Conservation (phyloP, 2,797 vertebrate genomes). For the Micromesistius poutassou region DNA sequence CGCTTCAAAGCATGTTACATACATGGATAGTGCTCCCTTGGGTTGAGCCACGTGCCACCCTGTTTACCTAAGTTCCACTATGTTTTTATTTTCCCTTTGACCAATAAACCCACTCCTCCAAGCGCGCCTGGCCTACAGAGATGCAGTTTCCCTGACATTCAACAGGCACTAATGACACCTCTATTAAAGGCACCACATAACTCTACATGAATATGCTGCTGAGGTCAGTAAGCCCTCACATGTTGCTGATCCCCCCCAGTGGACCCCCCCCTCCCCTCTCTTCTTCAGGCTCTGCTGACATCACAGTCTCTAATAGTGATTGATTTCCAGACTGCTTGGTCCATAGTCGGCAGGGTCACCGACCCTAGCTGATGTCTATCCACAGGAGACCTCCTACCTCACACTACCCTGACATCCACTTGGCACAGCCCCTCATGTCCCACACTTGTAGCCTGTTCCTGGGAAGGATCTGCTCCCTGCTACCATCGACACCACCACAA, state of each 20-base stretch:
- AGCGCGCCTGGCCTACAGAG: background rate
- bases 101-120: background rate
- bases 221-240: constrained; percentile 40
- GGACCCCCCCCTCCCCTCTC: constrained; percentile 29
- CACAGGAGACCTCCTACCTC: constrained; percentile 38
- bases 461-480: background rate
- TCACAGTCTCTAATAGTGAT: constrained; percentile 49
- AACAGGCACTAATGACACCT: background rate
- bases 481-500: background rate
- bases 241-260: constrained; percentile 25
- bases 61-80: too few species aligned
- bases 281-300: constrained; percentile 42
- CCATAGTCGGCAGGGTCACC: constrained; percentile 42
- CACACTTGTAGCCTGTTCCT: background rate
- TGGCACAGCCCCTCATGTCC: background rate
- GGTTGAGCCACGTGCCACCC: too few species aligned
- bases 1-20: background rate
- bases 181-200: constrained; percentile 21
- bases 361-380: constrained; percentile 30
- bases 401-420: constrained; percentile 32
- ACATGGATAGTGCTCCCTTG: too few species aligned
- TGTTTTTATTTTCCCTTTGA: background rate
- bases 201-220: constrained; percentile 37
- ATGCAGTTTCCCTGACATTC: background rate
- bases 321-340: constrained; percentile 61